These are phyloP conservation scores for Ochropacha duplaris DNA, from an alignment of 2,888 invertebrate genomes.

Conservation along the genomic window DNA sequence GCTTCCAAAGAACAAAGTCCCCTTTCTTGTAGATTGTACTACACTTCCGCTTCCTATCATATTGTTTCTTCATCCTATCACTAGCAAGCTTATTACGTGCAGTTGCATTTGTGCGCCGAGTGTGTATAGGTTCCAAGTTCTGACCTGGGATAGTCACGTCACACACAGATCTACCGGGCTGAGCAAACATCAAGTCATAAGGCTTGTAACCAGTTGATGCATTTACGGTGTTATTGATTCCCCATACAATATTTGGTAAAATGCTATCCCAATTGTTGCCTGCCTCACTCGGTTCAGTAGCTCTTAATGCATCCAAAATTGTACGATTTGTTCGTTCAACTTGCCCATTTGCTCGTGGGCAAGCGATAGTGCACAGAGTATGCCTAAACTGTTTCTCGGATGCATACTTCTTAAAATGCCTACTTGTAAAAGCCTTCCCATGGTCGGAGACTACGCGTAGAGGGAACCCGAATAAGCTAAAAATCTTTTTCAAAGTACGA, in stretches of 20 bases:
- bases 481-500: background rate
- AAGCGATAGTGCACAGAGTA: slow-evolving; percentile 23
- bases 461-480: slow-evolving; percentile 15
- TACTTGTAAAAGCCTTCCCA: slow-evolving; percentile 24
- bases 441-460: slow-evolving; percentile 17
- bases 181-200: slow-evolving; percentile 27
- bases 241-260: slow-evolving; percentile 25
- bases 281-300: slow-evolving; percentile 17
- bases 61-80: slow-evolving; percentile 18
- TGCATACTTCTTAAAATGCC: slow-evolving; percentile 25
- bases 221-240: slow-evolving; percentile 30
- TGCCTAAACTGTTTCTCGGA: slow-evolving; percentile 25
- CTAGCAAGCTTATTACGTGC: background rate
- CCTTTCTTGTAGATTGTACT: slow-evolving; percentile 20
- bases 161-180: slow-evolving; percentile 9
- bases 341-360: slow-evolving; percentile 29
- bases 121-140: background rate
- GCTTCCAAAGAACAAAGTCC: slow-evolving; percentile 22
- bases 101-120: slow-evolving; percentile 6
- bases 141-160: background rate
- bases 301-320: slow-evolving; percentile 20
- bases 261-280: slow-evolving; percentile 27
- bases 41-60: slow-evolving; percentile 19
- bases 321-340: slow-evolving; percentile 30
- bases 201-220: slow-evolving; percentile 20